Conservation (phyloP, 2,888 invertebrate species). For the Pelosia muscerda region DNA sequence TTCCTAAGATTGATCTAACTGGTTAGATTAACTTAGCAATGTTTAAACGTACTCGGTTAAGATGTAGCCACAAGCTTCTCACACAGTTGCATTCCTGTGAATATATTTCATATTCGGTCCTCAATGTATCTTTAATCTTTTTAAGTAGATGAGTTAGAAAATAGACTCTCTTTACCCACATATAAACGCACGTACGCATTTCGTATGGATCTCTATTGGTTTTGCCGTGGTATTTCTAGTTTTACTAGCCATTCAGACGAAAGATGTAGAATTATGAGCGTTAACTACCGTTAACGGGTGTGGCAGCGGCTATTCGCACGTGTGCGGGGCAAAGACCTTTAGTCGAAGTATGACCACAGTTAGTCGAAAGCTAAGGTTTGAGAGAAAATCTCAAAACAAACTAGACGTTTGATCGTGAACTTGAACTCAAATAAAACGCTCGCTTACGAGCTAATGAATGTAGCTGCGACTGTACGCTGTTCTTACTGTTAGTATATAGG, state of each 20-base stretch:
- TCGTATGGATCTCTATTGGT: conserved; percentile 36
- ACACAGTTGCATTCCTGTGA: conserved; percentile 16
- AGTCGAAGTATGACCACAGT: conserved; percentile 55
- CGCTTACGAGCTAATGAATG: conserved; percentile 26
- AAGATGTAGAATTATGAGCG: conserved; percentile 62
- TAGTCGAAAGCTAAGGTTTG: conserved; percentile 35
- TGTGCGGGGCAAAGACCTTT: conserved; percentile 72
- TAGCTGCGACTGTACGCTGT: neutral
- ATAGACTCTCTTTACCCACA: conserved; percentile 38
- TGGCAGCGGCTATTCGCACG: conserved; percentile 68
- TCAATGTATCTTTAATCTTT: conserved; percentile 29
- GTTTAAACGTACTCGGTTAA: no score
- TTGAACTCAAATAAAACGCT: conserved; percentile 35
- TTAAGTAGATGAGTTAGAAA: conserved; percentile 28
- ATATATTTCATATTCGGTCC: conserved; percentile 27
- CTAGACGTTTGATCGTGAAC: conserved; percentile 35
- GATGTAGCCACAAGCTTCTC: no score
- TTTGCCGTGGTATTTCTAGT: conserved; percentile 43
- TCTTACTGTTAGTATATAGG: neutral
- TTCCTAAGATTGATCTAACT: no score
- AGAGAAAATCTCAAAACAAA: conserved; percentile 42
- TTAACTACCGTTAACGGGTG: conserved; percentile 74
- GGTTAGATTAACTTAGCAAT: no score
- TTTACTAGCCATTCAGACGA: conserved; percentile 48
- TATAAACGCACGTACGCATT: conserved; percentile 5